Evolutionary conservation across 92 coral and sea anemone species (phyloP), one percentile per base, ranked within the genome.

Genomic region (Siderastrea radians): DNA sequence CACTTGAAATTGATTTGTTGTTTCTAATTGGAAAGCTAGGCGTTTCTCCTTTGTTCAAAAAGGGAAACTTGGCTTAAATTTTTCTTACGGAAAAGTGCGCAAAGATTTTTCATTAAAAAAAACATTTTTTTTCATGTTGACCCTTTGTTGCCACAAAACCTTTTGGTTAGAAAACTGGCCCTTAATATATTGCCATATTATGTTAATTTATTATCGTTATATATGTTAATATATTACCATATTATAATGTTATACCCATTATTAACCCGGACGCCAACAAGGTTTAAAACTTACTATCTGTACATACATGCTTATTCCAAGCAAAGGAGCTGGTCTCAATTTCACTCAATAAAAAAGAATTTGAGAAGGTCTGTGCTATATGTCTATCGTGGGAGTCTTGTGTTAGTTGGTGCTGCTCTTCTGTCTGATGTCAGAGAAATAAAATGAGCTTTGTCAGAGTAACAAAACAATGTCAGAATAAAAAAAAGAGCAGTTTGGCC

Each of bases 311-410:
- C 61, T 72, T 63, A 64, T 61, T 84, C 63, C 19, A 67, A 68
- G 54, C 63, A 72, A 51, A 84, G 63, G 89, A 85, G 89, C 89
- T 77, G 89, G 89, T 77, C 89, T 85, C 89, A 85, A 76, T 76
- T 65, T 85, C 83, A 78, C 61, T 67, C 69, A 77, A 85, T 72
- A 59, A 84, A 84, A 47, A 84, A 49, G 53, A 84, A 73, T 53
- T 84, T 84, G 53, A 74, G 81, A 83, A 72, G 76, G 49, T 45
- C 78, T 70, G 57, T 46, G 59, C 14, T 49, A 7, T 48, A 2
- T 49, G 72, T 6, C 53, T 77, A 5, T 61, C 5, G 26, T 61
- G 19, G 13, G 26, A 3, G 2, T 14, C 17, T 1, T 61, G n/a
- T 61, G 4, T 16, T 53, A 10, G 57, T 10, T 53, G 57, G 57